A percentile compares a stretch with the other conserved stretches of the same genome.
phyloP scores from a whole-genome alignment of 2,113 vertebrate genomes.

The Ptyas mucosa region DNA sequence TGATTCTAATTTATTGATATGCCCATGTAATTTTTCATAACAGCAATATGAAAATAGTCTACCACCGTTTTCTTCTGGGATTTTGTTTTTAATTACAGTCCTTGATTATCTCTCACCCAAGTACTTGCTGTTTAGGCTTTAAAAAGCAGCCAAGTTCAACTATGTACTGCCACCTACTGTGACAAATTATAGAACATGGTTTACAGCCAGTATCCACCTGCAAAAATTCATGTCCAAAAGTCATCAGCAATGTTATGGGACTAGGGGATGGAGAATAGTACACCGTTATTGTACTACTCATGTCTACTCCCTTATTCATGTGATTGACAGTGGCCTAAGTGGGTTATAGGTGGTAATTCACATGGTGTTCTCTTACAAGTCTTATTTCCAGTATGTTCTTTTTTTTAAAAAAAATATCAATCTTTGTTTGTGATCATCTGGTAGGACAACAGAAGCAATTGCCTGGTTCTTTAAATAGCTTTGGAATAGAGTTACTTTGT shows the following conservation, averaged over 20 bases:
- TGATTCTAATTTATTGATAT: not conserved
- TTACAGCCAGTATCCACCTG: not conserved
- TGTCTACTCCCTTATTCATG: not conserved
- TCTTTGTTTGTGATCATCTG: not conserved
- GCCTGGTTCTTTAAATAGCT: constrained; percentile 12
- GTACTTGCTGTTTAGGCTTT: not conserved
- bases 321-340: not conserved
- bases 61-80: not conserved
- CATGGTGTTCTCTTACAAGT: not conserved
- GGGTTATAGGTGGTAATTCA: not conserved
- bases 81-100: not conserved
- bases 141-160: not conserved
- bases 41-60: not conserved
- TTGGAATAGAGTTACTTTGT: not conserved
- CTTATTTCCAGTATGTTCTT: not conserved
- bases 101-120: not conserved
- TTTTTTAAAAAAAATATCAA: not conserved
- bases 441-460: not conserved
- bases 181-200: not conserved
- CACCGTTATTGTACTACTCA: no score
- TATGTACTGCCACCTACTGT: not conserved
- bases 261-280: not conserved
- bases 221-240: not conserved
- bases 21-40: not conserved
- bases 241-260: not conserved